These are phyloP conservation scores for Meiosimyza platycephala DNA, from an alignment of 2,888 invertebrate genomes.

Conservation along the genomic window DNA sequence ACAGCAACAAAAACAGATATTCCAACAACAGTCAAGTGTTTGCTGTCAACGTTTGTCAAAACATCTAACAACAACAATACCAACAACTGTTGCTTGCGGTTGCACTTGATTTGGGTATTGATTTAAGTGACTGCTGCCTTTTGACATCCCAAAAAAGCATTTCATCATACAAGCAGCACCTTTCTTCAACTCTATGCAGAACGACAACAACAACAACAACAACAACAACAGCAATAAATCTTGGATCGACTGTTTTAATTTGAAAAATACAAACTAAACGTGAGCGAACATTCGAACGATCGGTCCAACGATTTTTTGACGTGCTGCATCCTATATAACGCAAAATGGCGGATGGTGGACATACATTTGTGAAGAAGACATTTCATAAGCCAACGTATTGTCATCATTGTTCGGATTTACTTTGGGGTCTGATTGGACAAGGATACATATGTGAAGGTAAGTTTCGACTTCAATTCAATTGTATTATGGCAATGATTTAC, in stretches of 20 bases:
- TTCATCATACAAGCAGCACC: neutral
- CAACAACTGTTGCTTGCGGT: conserved; percentile 29
- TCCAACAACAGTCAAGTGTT: conserved; percentile 4
- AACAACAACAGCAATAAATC: conserved; percentile 36
- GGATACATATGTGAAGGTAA: conserved; percentile 99
- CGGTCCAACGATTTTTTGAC: conserved; percentile 43
- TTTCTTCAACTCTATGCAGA: conserved; percentile 10
- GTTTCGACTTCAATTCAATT: conserved; percentile 34
- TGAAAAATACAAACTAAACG: neutral
- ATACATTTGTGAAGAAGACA: conserved; percentile 99
- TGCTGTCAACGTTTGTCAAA: conserved; percentile 11
- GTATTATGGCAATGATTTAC: neutral
- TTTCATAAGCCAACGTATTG: conserved; percentile 99
- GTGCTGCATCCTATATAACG: conserved; percentile 43
- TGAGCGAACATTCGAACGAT: conserved; percentile 39
- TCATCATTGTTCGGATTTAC: conserved; percentile 99
- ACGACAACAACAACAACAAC: conserved; percentile 35
- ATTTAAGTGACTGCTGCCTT: neutral
- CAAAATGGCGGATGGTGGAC: conserved; percentile 78
- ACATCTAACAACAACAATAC: conserved; percentile 32
- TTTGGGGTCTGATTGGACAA: conserved; percentile 99
- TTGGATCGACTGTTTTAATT: conserved; percentile 28
- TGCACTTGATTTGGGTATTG: conserved; percentile 15
- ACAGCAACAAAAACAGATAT: conserved; percentile 18
- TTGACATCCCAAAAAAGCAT: neutral